Base-by-base conservation (phyloP, 2,797 vertebrate genomes). In the Sebastes iracundus region DNA sequence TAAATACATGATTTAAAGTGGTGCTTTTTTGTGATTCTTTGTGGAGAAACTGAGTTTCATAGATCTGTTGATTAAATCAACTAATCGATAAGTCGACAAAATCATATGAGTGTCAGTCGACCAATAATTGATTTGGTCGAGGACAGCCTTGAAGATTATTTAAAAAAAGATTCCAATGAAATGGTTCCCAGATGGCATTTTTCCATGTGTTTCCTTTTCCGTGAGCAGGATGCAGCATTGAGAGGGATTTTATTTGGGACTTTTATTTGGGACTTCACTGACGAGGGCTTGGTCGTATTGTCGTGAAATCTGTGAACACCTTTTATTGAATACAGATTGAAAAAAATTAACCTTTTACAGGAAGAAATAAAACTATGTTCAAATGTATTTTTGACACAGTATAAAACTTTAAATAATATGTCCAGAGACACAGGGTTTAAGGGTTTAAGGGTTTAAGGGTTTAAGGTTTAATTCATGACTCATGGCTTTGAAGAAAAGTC, bases 91-190 rank as follows among this genome's bases (percentile, higher is more conserved):
- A 49, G 46, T 49, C 46, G 0, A 49, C 46, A 49, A 20, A 49
- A 49, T 49, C 7, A 20, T 49, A 20, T 20, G 46, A 49, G 46
- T 49, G 46, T 0, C 18, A 42, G 38, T 16, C 14, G 38, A 42
- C 38, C 38, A 42, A 42, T 42, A 6, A 16, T 42, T 42, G 0
- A 0, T 52, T 52, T 9, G 18, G 46, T 52, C 18, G 7, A 52
- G 46, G 46, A n/a, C 46, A 52, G 46, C 46, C 46, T n/a, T 52
- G 0, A 13, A 67, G 9, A 52, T 32, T 2, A 58, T 27, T 32
- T 0, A 32, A 74, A 46, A 27, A 27, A 61, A 68, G 4, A 14
- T 0, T 32, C 11, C 1, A 56, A 55, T 23, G 1, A 46, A 46
- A 49, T 13, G 12, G 12, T 27, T 67, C 20, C 6, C 10, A 30